phyloP scores from a whole-genome alignment of 2,888 invertebrate species.

The Aporophyla nigra region DNA sequence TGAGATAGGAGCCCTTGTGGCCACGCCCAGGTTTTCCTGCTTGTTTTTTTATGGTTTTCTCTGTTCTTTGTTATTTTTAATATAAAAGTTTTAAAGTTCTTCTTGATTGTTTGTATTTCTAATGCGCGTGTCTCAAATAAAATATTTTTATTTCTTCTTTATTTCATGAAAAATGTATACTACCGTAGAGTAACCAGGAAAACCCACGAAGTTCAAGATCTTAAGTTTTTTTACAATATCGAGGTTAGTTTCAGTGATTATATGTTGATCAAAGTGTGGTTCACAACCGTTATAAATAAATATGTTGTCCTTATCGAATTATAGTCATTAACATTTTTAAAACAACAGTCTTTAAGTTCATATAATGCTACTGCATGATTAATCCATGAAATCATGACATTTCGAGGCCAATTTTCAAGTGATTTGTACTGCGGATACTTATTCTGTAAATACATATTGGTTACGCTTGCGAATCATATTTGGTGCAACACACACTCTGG shows the following conservation, averaged over 20 bases:
- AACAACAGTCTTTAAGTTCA: background rate
- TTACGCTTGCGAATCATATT: background rate
- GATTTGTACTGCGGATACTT: background rate
- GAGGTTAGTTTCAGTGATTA: too few species aligned
- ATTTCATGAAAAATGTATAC: too few species aligned
- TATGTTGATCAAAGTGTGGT: background rate
- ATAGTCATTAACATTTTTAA: background rate
- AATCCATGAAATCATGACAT: background rate
- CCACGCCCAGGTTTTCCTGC: too few species aligned
- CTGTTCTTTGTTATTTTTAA: too few species aligned
- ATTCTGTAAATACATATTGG: background rate
- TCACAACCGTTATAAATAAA: background rate
- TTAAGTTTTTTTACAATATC: background rate
- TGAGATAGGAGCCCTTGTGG: too few species aligned
- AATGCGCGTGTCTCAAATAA: too few species aligned
- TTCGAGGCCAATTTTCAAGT: background rate
- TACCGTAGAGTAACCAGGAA: background rate
- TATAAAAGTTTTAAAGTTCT: too few species aligned
- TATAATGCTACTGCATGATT: background rate
- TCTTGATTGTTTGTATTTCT: too few species aligned
- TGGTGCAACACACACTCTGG: too few species aligned
- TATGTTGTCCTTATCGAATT: background rate
- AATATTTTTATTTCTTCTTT: too few species aligned
- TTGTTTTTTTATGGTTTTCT: too few species aligned
- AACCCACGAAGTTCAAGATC: background rate